Percentiles rank a stretch among this genome's conserved stretches.
Conservation (phyloP, 2,797 vertebrate species). For the Rallus crepitans region DNA sequence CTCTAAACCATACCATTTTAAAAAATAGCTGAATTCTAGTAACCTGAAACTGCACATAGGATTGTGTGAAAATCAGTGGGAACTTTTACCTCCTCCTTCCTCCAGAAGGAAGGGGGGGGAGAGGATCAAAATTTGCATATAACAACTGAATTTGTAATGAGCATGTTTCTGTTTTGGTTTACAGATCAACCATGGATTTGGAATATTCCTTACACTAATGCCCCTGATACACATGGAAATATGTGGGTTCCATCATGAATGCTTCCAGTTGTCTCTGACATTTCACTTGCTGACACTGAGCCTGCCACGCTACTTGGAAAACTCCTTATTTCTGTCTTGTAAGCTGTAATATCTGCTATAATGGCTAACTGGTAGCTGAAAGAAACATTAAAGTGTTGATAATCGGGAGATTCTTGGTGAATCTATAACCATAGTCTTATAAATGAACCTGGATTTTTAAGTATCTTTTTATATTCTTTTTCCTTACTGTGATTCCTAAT, state of each 20-base stretch:
- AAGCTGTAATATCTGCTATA: neutral
- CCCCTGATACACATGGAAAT: conserved; percentile 94
- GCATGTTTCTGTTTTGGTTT: conserved; percentile 3
- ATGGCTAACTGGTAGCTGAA: neutral
- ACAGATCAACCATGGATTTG: conserved; percentile 97
- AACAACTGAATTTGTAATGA: neutral
- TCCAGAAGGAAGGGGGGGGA: neutral
- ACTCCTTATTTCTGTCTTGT: neutral
- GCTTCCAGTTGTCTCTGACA: neutral
- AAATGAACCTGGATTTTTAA: conserved; percentile 45
- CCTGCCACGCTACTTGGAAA: neutral
- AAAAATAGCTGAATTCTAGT: neutral
- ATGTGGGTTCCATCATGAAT: conserved; percentile 92
- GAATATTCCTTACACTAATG: conserved; percentile 92
- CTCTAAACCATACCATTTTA: neutral
- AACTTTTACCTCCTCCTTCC: neutral
- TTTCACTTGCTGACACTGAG: neutral
- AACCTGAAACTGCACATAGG: neutral
- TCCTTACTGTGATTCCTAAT: conserved; percentile 19
- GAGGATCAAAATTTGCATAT: neutral
- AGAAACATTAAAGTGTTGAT: neutral
- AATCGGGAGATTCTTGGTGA: neutral
- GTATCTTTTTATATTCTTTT: conserved; percentile 52
- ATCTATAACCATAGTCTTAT: neutral
- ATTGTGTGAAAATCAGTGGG: neutral